A percentile compares a stretch with the other conserved stretches of the same genome.
phyloP scores from a whole-genome alignment of 1,140 invertebrate genomes.

The Atta colombica region DNA sequence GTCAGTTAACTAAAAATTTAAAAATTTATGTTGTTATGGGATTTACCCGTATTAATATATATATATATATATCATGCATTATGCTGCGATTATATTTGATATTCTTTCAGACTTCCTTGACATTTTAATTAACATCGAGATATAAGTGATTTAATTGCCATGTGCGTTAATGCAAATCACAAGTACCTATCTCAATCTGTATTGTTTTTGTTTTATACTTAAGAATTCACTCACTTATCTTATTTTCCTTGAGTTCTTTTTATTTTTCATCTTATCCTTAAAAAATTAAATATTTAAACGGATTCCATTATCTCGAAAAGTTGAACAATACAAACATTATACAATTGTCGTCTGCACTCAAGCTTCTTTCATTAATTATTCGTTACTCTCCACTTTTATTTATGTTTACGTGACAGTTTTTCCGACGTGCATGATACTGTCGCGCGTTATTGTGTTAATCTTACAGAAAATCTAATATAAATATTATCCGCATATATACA shows the following conservation, averaged over 20 bases:
- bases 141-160: slow-evolving; percentile 22
- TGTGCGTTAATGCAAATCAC: slow-evolving; percentile 13
- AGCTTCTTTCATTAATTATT: slow-evolving; percentile 17
- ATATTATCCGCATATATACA: neutral
- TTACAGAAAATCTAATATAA: neutral
- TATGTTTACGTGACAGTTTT: slow-evolving; percentile 6
- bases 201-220: neutral
- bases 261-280: neutral
- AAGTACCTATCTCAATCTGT: neutral
- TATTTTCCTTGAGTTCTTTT: neutral
- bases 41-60: slow-evolving; percentile 21
- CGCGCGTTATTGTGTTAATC: neutral
- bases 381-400: neutral
- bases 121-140: neutral
- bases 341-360: neutral
- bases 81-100: neutral
- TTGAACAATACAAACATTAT: neutral
- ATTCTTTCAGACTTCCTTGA: neutral
- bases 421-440: neutral
- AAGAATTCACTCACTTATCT: neutral
- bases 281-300: neutral
- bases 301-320: neutral
- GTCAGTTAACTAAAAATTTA: neutral
- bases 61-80: slow-evolving; percentile 24
- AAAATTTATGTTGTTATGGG: slow-evolving; percentile 10